Evolutionary conservation across 1,140 invertebrate species (phyloP).

Genomic region (Eubasilissa regina): DNA sequence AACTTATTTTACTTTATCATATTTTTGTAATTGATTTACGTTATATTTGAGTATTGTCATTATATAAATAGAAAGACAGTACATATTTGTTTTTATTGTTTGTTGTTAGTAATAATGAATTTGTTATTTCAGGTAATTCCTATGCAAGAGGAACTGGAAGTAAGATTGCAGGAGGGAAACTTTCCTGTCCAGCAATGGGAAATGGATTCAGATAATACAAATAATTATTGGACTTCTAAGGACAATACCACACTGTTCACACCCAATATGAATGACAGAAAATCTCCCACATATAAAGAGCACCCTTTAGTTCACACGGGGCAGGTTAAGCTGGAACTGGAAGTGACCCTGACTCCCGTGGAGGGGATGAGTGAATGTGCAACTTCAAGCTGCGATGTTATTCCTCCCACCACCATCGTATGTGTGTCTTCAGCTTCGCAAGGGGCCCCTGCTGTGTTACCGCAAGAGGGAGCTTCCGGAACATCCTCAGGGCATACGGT

Average conservation of each 20-base stretch:
- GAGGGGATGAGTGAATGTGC: slow-evolving; percentile 48
- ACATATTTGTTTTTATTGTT: no score
- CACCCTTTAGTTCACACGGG: slow-evolving; percentile 52
- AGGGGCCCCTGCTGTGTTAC: slow-evolving; percentile 19
- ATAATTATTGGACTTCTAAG: slow-evolving; percentile 32
- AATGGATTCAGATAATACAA: slow-evolving; percentile 63
- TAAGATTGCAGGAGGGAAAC: slow-evolving; percentile 68
- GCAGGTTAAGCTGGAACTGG: slow-evolving; percentile 71
- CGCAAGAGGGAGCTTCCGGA: slow-evolving; percentile 25
- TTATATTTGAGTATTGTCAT: no score
- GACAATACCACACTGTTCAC: background rate
- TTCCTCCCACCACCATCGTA: slow-evolving; percentile 72
- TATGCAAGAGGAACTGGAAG: slow-evolving; percentile 72
- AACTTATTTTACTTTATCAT: no score
- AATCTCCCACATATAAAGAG: slow-evolving; percentile 14
- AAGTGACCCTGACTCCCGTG: slow-evolving; percentile 71
- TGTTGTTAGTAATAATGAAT: no score
- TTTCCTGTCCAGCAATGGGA: slow-evolving; percentile 65
- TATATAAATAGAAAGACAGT: no score
- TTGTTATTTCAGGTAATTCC: slow-evolving; percentile 66
- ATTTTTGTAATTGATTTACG: no score
- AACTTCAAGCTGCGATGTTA: slow-evolving; percentile 64
- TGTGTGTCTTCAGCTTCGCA: slow-evolving; percentile 68
- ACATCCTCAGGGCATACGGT: slow-evolving; percentile 17
- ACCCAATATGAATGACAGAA: background rate